Evolutionary conservation across 53 echinoderm and acorn worm genomes (phyloP).

Genomic region (Holothuria scabra): DNA sequence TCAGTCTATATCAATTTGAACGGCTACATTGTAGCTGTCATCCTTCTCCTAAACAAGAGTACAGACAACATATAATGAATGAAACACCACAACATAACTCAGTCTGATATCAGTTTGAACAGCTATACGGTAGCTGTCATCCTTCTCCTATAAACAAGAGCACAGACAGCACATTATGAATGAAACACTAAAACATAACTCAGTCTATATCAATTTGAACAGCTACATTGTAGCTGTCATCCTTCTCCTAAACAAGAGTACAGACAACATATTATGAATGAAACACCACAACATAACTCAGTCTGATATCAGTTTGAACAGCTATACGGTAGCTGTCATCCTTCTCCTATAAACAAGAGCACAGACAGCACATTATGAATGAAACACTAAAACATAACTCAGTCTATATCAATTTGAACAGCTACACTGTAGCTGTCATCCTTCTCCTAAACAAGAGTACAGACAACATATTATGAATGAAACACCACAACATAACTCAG

Average conservation of each 20-base stretch:
- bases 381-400: background rate
- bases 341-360: constrained; percentile 44
- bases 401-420: no score
- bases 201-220: no score
- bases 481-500: background rate
- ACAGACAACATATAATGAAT: constrained; percentile 19
- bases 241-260: background rate
- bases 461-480: constrained; percentile 3
- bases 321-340: constrained; percentile 93
- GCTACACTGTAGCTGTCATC: no score
- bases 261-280: constrained; percentile 8
- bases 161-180: constrained; percentile 19
- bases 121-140: constrained; percentile 90
- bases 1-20: no score
- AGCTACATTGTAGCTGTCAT: no score
- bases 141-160: constrained; percentile 53
- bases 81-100: background rate
- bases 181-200: background rate
- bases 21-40: no score
- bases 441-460: background rate
- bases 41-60: background rate
- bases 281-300: constrained; percentile 19
- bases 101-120: constrained; percentile 83
- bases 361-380: constrained; percentile 19
- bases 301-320: constrained; percentile 81